phyloP scores from a whole-genome alignment of 92 coral and sea anemone species.

The Paragorgia papillata region DNA sequence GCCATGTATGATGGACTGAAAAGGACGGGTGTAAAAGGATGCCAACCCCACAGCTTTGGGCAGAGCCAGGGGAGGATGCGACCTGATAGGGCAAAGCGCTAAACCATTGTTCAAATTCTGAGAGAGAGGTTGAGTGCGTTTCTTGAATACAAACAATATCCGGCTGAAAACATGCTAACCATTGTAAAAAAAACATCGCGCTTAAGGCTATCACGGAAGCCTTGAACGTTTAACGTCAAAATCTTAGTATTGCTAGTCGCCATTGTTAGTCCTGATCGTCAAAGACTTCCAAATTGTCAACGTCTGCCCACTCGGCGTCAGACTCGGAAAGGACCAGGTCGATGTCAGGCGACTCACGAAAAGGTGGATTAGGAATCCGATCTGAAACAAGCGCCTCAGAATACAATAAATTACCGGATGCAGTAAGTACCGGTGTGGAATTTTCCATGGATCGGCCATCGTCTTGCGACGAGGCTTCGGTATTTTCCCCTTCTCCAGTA shows the following conservation, averaged over 20 bases:
- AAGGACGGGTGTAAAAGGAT: constrained; percentile 9
- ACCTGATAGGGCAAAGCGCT: background rate
- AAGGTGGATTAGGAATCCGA: too few relatives aligned
- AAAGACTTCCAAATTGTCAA: too few relatives aligned
- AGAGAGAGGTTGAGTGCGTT: constrained; percentile 21
- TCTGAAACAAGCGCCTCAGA: too few relatives aligned
- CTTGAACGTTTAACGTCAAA: constrained; percentile 24
- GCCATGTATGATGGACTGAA: background rate
- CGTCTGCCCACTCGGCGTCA: too few relatives aligned
- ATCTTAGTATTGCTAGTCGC: background rate
- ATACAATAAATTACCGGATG: too few relatives aligned
- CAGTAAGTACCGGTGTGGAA: too few relatives aligned
- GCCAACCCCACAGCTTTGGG: constrained; percentile 22
- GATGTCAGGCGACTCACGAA: too few relatives aligned
- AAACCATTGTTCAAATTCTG: constrained; percentile 26
- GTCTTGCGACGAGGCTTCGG: too few relatives aligned
- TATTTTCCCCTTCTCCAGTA: too few relatives aligned
- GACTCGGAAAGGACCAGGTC: too few relatives aligned
- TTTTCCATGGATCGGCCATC: too few relatives aligned
- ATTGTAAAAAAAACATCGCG: constrained; percentile 3
- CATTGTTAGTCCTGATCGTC: background rate
- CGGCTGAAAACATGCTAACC: constrained; percentile 25
- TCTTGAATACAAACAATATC: constrained; percentile 34
- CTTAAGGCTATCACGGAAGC: background rate
- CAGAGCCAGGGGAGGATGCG: constrained; percentile 18